These are phyloP conservation scores for Pipra filicauda DNA, from an alignment of 2,113 vertebrate genomes.

Conservation along the genomic window DNA sequence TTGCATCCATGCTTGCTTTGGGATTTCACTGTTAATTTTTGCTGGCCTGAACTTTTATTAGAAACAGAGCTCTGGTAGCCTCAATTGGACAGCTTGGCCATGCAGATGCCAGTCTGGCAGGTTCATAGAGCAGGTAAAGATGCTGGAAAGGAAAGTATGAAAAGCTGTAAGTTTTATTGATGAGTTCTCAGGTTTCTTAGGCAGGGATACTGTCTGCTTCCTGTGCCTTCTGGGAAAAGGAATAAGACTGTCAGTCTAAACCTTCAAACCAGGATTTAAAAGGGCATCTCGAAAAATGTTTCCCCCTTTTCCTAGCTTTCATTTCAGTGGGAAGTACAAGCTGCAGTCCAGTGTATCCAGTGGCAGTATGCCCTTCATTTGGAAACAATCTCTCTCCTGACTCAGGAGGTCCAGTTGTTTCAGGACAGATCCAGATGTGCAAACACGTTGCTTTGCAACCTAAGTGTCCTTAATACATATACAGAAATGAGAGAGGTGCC, in stretches of 20 bases:
- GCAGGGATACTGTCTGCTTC: accelerated
- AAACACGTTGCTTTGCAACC: neutral
- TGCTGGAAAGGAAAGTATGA: neutral
- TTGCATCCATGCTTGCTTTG: neutral
- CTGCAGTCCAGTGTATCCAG: neutral
- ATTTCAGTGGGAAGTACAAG: neutral
- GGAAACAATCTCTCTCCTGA: neutral
- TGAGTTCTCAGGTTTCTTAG: neutral
- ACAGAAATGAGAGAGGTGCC: neutral
- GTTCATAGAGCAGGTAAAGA: neutral
- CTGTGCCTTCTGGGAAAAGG: neutral
- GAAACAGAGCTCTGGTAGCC: neutral
- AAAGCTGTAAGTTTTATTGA: neutral
- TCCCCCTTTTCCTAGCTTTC: neutral
- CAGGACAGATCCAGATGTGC: neutral
- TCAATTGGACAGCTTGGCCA: neutral
- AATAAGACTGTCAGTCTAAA: neutral
- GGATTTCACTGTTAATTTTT: neutral
- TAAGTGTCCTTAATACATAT: neutral
- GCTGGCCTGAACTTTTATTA: neutral
- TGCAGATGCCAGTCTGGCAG: neutral
- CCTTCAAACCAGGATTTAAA: neutral
- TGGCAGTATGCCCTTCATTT: neutral
- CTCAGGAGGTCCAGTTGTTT: neutral
- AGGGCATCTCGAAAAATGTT: neutral